Evolutionary conservation across 1,140 invertebrate species (phyloP), one percentile per base, ranked within the genome.

Genomic region (Temnothorax longispinosus): DNA sequence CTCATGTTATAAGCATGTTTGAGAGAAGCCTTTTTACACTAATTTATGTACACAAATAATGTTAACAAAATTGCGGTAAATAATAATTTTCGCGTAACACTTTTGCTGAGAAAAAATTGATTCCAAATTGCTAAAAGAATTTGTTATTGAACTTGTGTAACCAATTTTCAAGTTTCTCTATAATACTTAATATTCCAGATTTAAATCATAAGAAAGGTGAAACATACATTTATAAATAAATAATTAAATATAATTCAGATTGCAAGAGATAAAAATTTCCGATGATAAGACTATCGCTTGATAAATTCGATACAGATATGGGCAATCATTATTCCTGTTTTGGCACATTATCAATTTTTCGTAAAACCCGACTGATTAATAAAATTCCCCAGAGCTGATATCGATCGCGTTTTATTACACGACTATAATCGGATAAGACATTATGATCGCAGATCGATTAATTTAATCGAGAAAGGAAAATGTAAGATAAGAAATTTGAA

Each of bases 321-420:
- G 0, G 18, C 8, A n/a, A 84, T 58, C 27, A 27, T 81, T 44
- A 54, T 72, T 21, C 32, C 18, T 84, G 13, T 84, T 84, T 84
- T 74, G 67, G 13, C 27, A 60, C 38, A 47, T 82, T 82, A 82
- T 60, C 67, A 27, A 13, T 47, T 69, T 65, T 67, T 81, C 13
- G n/a, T 6, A 27, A 58, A 56, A 56, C 13, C 21, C 15, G 13
- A 56, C n/a, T 62, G 41, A 84, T 75, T 50, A 84, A 75, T 75
- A 74, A 84, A 62, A 50, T 84, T 75, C 21, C 47, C n/a, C 67
- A 18, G 5, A 41, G 13, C 8, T 56, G 69, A 84, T 82, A 82
- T 72, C 27, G 7, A 56, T 69, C 62, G 8, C 13, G 6, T 50
- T 47, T 84, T 84, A 74, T 72, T 72, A 47, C 32, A 41, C 4